Percentiles rank a stretch among this genome's conserved stretches.
These are phyloP conservation scores for Protodeltote pygarga DNA, from an alignment of 2,888 invertebrate species.

Conservation along the genomic window DNA sequence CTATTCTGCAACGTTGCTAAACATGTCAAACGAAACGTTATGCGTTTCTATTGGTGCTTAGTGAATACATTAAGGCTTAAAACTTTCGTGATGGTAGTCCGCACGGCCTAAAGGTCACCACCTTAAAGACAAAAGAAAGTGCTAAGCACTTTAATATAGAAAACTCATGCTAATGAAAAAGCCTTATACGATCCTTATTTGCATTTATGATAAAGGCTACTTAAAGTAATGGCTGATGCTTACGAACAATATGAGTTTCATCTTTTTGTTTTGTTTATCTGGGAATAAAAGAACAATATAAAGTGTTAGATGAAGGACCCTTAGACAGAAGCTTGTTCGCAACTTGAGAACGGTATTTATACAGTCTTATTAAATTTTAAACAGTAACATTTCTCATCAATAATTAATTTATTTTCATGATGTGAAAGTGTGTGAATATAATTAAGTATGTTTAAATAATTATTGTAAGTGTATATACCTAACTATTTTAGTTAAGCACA, in stretches of 20 bases:
- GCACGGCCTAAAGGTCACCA: conserved; percentile 7
- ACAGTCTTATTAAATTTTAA: too few relatives aligned
- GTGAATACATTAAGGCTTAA: too few relatives aligned
- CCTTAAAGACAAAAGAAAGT: conserved; percentile 14
- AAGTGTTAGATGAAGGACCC: neutral
- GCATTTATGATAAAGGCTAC: conserved; percentile 31
- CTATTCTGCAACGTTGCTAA: too few relatives aligned
- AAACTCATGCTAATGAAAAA: conserved; percentile 27
- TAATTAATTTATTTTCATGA: too few relatives aligned
- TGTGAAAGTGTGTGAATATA: too few relatives aligned
- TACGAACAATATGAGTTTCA: conserved; percentile 25
- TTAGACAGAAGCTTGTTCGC: conserved; percentile 1
- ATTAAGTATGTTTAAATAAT: too few relatives aligned
- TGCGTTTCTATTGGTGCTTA: too few relatives aligned
- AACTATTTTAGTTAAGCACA: too few relatives aligned
- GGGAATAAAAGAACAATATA: conserved; percentile 21
- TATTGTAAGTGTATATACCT: too few relatives aligned
- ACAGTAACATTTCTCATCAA: too few relatives aligned
- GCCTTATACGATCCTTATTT: conserved; percentile 27
- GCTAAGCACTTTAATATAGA: conserved; percentile 12
- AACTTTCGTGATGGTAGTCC: too few relatives aligned
- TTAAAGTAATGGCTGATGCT: conserved; percentile 35
- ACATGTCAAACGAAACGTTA: too few relatives aligned
- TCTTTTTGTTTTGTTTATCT: conserved; percentile 33
- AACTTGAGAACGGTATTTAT: neutral